These are phyloP conservation scores for Drosophila mercatorum DNA, from an alignment of 2,888 invertebrate genomes.

Conservation along the genomic window DNA sequence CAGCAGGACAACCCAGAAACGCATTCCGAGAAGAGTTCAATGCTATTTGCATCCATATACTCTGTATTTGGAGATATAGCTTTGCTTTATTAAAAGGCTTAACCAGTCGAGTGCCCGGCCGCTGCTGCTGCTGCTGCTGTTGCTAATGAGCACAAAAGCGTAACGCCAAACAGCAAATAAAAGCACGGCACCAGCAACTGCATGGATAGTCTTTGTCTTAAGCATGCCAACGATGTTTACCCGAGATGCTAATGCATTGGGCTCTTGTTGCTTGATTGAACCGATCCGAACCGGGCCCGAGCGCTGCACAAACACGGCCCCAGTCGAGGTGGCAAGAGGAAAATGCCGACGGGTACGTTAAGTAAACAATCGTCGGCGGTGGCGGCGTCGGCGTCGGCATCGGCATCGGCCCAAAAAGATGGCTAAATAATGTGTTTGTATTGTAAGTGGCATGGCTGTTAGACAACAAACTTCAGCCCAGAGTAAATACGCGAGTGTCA, in stretches of 20 bases:
- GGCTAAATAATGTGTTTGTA: slow-evolving; percentile 81
- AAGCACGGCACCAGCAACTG: slow-evolving; percentile 18
- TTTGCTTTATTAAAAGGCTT: slow-evolving; percentile 71
- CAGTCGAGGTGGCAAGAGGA: slow-evolving; percentile 40
- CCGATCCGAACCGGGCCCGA: slow-evolving; percentile 44
- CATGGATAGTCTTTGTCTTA: slow-evolving; percentile 70
- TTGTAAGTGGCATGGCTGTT: slow-evolving; percentile 71
- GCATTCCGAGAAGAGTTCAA: slow-evolving; percentile 71
- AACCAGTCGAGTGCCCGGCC: slow-evolving; percentile 50
- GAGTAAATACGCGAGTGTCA: slow-evolving; percentile 65
- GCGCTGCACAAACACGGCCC: slow-evolving; percentile 60
- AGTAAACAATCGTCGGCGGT: slow-evolving; percentile 69
- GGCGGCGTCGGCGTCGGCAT: slow-evolving; percentile 37
- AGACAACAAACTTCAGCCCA: slow-evolving; percentile 45
- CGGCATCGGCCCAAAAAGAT: slow-evolving; percentile 72
- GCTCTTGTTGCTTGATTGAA: slow-evolving; percentile 58
- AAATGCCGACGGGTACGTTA: slow-evolving; percentile 83
- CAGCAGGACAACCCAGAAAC: slow-evolving; percentile 16
- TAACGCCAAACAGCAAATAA: slow-evolving; percentile 70
- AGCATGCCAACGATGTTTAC: slow-evolving; percentile 72
- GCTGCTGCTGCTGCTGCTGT: slow-evolving; percentile 36
- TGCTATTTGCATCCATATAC: slow-evolving; percentile 58
- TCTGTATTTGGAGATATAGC: slow-evolving; percentile 6
- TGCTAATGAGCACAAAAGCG: slow-evolving; percentile 82
- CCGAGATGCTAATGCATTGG: slow-evolving; percentile 76